Conservation (phyloP, 2,888 invertebrate species). For the Spodoptera picta region DNA sequence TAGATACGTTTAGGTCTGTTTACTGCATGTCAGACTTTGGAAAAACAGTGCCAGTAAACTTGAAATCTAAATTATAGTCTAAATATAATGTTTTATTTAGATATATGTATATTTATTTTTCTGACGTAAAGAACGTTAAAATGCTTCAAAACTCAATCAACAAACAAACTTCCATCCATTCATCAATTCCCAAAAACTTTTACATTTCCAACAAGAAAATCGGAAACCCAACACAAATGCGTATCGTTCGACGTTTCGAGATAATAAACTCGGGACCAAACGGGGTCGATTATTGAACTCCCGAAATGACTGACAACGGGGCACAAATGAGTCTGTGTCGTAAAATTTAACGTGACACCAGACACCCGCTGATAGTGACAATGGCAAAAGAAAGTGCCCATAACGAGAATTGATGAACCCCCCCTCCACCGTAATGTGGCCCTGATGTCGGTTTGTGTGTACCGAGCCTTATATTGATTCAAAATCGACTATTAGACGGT, state of each 20-base stretch:
- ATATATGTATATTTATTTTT: too few species aligned
- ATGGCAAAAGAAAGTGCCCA: slow-evolving; percentile 81
- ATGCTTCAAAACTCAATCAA: too few species aligned
- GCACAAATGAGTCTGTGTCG: slow-evolving; percentile 80
- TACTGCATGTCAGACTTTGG: too few species aligned
- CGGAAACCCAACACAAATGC: slow-evolving; percentile 33
- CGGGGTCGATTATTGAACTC: slow-evolving; percentile 62
- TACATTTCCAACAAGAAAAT: slow-evolving; percentile 30
- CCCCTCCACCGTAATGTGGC: slow-evolving; percentile 56
- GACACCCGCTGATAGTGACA: slow-evolving; percentile 79
- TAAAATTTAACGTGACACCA: slow-evolving; percentile 84
- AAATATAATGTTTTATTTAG: too few species aligned
- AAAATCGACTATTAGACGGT: slow-evolving; percentile 57
- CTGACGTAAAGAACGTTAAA: too few species aligned
- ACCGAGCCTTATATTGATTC: slow-evolving; percentile 66
- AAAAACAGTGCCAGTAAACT: too few species aligned
- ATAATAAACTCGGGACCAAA: slow-evolving; percentile 52
- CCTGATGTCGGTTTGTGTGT: slow-evolving; percentile 64
- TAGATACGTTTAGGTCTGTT: too few species aligned
- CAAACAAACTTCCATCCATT: too few species aligned
- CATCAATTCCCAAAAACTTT: not conserved
- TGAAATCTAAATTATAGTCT: too few species aligned
- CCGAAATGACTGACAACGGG: slow-evolving; percentile 75
- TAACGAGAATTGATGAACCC: slow-evolving; percentile 85
- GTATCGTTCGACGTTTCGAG: slow-evolving; percentile 42